Evolutionary conservation across 2,113 vertebrate genomes (phyloP), one percentile per base, ranked within the genome.

Genomic region (Laterallus jamaicensis): DNA sequence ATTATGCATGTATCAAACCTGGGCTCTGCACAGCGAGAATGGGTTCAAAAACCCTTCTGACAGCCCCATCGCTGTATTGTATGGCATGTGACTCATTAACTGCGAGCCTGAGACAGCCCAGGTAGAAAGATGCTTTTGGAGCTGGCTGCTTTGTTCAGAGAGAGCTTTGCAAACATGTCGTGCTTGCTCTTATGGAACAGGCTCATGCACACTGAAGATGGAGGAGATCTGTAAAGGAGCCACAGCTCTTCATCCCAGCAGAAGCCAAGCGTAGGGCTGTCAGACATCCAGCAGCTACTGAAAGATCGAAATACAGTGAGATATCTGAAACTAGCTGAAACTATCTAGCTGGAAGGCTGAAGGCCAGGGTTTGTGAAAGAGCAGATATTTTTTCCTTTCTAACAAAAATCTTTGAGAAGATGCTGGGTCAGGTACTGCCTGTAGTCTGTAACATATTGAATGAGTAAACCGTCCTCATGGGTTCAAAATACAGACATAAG

Each of bases 211-310:
- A 11, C 17, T 31, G 59, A 63, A 37, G 44, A n/a, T 37, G 42
- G 39, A 82, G 39, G n/a, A 92, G 47, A 49, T 49, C 73, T 0
- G 0, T 39, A 75, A 31, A 26, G 64, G 35, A 79, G 26, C 25
- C 52, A 55, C 54, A 24, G 35, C 11, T 15, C 15, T 80, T 76
- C 52, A 76, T 37, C 31, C 32, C 1, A 1, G 54, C 24, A 52
- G 32, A 42, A 3, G 6, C n/a, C 70, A 42, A 47, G 29, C 0
- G 0, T 2, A n/a, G 52, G 6, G 2, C 24, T 83, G 15, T 86
- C 50, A 82, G 69, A 60, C 24, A 69, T 15, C n/a, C 66, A 54
- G 54, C 49, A 68, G 58, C 31, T 86, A 19, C 4, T 66, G 70
- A 69, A 73, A 73, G 62, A 13, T 20, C 68, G 49, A 52, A 94